phyloP scores from a whole-genome alignment of 2,113 vertebrate species.

The Corythornis cristatus region DNA sequence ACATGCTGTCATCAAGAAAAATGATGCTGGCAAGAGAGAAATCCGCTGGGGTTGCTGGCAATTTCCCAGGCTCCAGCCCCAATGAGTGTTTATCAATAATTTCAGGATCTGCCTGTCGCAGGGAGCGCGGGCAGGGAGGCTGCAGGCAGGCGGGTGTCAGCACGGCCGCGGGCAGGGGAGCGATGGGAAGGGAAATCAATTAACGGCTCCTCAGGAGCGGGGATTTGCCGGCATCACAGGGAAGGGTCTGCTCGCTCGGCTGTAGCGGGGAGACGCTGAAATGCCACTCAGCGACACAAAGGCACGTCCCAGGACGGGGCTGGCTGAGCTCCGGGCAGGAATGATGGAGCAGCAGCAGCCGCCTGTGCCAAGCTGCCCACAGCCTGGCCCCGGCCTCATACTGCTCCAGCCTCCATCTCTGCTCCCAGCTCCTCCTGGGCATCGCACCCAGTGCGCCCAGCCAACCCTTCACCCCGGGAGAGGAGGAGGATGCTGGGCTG shows the following conservation, averaged over 20 bases:
- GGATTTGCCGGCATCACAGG: background rate
- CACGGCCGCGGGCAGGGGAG: background rate
- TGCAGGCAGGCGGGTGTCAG: background rate
- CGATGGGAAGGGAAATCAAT: background rate
- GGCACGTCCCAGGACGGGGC: background rate
- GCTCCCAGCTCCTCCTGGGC: background rate
- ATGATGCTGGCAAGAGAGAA: conserved; percentile 75
- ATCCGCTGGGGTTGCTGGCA: conserved; percentile 70
- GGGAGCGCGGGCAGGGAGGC: background rate
- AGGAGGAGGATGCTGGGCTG: background rate
- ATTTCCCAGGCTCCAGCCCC: conserved; percentile 69
- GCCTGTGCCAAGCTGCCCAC: fast-evolving
- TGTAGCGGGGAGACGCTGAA: background rate
- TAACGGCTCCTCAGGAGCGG: background rate
- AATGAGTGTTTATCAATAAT: conserved; percentile 76
- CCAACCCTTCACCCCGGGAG: background rate
- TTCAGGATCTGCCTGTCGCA: conserved; percentile 46
- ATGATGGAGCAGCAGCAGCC: fast-evolving
- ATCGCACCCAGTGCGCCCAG: fast-evolving
- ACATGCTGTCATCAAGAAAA: conserved; percentile 79
- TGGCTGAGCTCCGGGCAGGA: background rate
- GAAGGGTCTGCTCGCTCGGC: background rate
- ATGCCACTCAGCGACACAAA: background rate
- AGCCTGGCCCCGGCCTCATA: background rate
- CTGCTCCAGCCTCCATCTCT: background rate